These are phyloP conservation scores for Cyaniris semiargus DNA, from an alignment of 2,888 invertebrate species.

Conservation along the genomic window DNA sequence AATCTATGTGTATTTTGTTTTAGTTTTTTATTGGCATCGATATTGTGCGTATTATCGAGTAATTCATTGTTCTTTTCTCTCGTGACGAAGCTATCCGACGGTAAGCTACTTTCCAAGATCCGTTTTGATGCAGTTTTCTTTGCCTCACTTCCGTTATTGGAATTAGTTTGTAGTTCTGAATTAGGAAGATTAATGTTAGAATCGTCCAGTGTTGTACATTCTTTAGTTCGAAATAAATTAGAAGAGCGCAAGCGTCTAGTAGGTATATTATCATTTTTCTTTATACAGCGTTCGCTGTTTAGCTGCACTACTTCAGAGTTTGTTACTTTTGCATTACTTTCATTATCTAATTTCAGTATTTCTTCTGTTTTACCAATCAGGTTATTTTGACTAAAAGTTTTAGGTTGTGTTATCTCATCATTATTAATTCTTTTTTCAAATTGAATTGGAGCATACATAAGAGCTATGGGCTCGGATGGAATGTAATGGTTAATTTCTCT, in stretches of 20 bases:
- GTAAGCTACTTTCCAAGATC: background rate
- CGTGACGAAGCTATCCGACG: background rate
- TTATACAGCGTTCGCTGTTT: conserved; percentile 19
- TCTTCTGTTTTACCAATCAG: background rate
- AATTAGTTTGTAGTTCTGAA: background rate
- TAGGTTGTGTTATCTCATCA: conserved; percentile 41
- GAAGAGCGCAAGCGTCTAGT: conserved; percentile 1
- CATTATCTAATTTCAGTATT: conserved; percentile 9
- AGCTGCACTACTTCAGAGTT: background rate
- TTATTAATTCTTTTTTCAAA: conserved; percentile 24
- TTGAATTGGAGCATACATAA: conserved; percentile 52
- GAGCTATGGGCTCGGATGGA: conserved; percentile 53
- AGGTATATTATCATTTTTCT: background rate
- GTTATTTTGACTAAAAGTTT: background rate
- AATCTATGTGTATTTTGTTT: background rate
- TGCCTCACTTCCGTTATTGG: background rate
- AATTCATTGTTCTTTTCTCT: conserved; percentile 1
- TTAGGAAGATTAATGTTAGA: background rate
- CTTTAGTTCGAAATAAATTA: background rate
- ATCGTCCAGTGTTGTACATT: background rate
- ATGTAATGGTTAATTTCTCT: conserved; percentile 52
- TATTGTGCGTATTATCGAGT: background rate
- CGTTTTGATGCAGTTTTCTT: conserved; percentile 21
- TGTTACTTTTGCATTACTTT: background rate
- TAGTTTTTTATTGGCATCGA: background rate